phyloP scores from a whole-genome alignment of 2,113 vertebrate genomes.

The Otocyon megalotis region DNA sequence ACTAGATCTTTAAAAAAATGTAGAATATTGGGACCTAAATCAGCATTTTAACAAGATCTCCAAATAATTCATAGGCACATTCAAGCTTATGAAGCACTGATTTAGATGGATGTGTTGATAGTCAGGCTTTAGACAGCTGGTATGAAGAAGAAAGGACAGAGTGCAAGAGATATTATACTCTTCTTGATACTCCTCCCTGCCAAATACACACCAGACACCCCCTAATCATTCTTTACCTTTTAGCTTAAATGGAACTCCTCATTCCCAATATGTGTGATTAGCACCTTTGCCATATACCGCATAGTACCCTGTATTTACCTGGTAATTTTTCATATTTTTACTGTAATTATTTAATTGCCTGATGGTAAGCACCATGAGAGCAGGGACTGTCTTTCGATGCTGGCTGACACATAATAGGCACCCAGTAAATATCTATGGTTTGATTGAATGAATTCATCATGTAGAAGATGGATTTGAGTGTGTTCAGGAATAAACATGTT shows the following conservation, averaged over 20 bases:
- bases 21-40: neutral
- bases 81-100: slow-evolving; percentile 13
- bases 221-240: neutral
- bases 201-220: neutral
- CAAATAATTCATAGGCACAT: slow-evolving; percentile 4
- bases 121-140: slow-evolving; percentile 2
- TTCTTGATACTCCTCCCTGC: neutral
- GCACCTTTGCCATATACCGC: neutral
- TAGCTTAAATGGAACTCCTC: neutral
- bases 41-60: slow-evolving; percentile 28
- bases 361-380: neutral
- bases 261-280: neutral
- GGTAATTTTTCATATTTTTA: neutral
- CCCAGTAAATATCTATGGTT: neutral
- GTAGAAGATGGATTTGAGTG: slow-evolving; percentile 23
- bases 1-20: neutral
- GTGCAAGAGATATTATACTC: neutral
- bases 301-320: neutral
- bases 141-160: slow-evolving; percentile 23
- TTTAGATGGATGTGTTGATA: neutral
- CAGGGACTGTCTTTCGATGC: neutral
- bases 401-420: neutral
- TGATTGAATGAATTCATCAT: slow-evolving; percentile 16
- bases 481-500: neutral
- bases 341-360: slow-evolving; percentile 10